These are phyloP conservation scores for Pocillopora grandis DNA, from an alignment of 92 coral and sea anemone species.

Conservation along the genomic window DNA sequence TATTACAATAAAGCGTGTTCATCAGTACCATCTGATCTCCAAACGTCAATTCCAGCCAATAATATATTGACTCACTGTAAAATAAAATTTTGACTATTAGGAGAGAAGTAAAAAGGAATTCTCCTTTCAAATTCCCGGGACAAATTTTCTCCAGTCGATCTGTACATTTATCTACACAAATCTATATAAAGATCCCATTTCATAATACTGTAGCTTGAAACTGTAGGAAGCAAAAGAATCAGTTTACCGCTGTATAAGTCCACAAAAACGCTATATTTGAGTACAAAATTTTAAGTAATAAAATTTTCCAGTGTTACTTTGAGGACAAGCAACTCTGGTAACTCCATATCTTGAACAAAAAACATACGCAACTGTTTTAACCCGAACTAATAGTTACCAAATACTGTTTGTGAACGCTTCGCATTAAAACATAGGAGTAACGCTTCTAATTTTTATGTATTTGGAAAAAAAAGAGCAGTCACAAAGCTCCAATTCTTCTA, in stretches of 20 bases:
- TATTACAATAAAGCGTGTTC: background rate
- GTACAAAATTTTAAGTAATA: too few relatives aligned
- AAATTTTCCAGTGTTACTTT: background rate
- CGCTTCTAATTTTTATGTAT: background rate
- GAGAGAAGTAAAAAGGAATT: too few relatives aligned
- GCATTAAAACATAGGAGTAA: conserved; percentile 5
- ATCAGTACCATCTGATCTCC: background rate
- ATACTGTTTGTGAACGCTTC: background rate
- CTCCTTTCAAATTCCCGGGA: too few relatives aligned
- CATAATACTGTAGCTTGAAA: too few relatives aligned
- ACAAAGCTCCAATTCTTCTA: background rate
- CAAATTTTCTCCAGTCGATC: too few relatives aligned
- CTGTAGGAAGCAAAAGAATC: too few relatives aligned
- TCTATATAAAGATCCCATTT: too few relatives aligned
- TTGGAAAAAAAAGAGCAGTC: background rate
- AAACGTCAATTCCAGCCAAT: background rate
- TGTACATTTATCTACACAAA: too few relatives aligned
- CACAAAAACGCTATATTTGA: too few relatives aligned
- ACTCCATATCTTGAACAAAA: background rate
- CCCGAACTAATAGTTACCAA: background rate
- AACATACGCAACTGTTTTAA: background rate
- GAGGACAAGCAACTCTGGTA: background rate
- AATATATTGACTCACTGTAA: background rate
- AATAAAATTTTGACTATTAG: background rate
- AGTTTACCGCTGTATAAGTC: too few relatives aligned